These are phyloP conservation scores for Sminthurides aquaticus DNA, from an alignment of 2,888 invertebrate species.

Conservation along the genomic window DNA sequence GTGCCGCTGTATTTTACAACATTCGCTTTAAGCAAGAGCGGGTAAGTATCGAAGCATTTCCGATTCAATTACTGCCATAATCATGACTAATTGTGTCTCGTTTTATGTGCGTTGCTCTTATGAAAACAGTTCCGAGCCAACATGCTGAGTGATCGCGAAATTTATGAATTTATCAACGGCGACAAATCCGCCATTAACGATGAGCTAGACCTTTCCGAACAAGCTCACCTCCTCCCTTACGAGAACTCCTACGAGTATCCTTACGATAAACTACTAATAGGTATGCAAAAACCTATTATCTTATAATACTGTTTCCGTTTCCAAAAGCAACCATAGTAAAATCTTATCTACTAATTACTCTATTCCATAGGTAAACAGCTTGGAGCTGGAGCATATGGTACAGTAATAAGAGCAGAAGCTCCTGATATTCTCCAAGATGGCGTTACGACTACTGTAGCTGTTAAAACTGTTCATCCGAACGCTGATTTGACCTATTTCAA, in stretches of 20 bases:
- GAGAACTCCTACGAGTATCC: conserved; percentile 8
- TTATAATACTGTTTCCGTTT: no score
- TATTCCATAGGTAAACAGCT: conserved; percentile 7
- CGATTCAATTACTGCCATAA: no score
- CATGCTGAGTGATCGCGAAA: conserved; percentile 6
- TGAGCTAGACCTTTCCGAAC: conserved; percentile 4
- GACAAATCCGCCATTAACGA: conserved; percentile 4
- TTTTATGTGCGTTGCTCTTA: no score
- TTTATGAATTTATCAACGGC: conserved; percentile 13
- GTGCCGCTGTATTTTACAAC: conserved; percentile 4
- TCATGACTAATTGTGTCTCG: no score
- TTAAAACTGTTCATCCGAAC: conserved; percentile 9
- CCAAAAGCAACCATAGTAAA: no score
- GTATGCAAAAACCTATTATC: no score
- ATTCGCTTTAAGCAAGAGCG: conserved; percentile 3
- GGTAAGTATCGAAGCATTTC: background rate
- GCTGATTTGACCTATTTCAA: conserved; percentile 14
- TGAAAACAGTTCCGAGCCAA: conserved; percentile 4
- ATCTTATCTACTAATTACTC: background rate
- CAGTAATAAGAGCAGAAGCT: conserved; percentile 9
- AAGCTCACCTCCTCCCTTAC: conserved; percentile 15
- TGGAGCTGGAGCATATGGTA: conserved; percentile 17
- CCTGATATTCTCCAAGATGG: background rate
- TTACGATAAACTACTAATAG: background rate
- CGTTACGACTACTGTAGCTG: conserved; percentile 7